Conservation (phyloP, 2,797 vertebrate genomes). For the Sebastes reedi region DNA sequence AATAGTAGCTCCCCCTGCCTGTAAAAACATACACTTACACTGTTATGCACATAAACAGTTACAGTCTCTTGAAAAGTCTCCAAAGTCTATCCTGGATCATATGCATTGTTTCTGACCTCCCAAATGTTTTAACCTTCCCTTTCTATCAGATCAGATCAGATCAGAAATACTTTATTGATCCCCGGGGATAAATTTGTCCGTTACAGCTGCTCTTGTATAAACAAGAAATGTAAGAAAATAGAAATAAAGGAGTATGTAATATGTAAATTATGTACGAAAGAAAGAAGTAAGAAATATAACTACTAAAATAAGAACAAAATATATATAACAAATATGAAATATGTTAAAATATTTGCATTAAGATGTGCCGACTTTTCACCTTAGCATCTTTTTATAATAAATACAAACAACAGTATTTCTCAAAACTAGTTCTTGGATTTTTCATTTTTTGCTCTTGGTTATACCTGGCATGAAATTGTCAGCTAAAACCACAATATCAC, state of each 20-base stretch:
- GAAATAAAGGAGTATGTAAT: no score
- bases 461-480: background rate
- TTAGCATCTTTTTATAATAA: background rate
- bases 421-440: background rate
- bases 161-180: no score
- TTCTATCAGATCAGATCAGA: background rate
- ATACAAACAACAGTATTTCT: background rate
- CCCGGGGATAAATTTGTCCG: fast-evolving
- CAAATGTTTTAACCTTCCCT: background rate
- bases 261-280: no score
- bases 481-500: no score
- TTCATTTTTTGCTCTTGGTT: background rate
- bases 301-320: no score
- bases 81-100: background rate
- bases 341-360: no score
- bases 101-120: background rate
- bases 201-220: no score
- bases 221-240: no score
- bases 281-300: no score
- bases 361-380: background rate
- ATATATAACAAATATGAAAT: no score
- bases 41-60: background rate
- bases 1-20: slow-evolving; percentile 54
- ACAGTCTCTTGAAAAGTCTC: background rate
- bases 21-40: background rate